Evolutionary conservation across 2,888 invertebrate genomes (phyloP).

Genomic region (Eilema caniola): DNA sequence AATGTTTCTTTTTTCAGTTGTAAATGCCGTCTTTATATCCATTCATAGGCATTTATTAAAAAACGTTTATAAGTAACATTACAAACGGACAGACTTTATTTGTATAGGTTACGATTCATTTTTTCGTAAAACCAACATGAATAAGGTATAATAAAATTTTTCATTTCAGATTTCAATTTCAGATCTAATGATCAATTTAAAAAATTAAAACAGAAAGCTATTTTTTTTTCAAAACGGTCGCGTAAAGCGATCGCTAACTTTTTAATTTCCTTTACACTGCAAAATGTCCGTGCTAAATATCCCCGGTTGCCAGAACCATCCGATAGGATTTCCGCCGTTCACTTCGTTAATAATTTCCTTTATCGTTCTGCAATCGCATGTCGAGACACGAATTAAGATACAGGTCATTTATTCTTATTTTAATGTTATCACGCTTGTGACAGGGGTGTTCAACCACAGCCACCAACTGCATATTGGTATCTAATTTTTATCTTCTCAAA

Average conservation of each 20-base stretch:
- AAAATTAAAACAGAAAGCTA: too few species aligned
- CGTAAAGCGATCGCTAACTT: conserved; percentile 36
- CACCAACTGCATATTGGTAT: too few species aligned
- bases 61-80: too few species aligned
- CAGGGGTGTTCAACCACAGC: not conserved
- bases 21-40: too few species aligned
- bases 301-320: conserved; percentile 44
- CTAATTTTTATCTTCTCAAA: not conserved
- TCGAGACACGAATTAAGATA: conserved; percentile 47
- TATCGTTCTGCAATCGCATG: conserved; percentile 40
- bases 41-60: too few species aligned
- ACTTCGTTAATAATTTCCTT: conserved; percentile 52
- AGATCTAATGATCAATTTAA: not conserved
- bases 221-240: conserved; percentile 8
- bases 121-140: too few species aligned
- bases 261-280: conserved; percentile 46
- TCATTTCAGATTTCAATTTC: too few species aligned
- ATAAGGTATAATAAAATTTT: too few species aligned
- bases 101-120: too few species aligned
- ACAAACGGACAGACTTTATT: too few species aligned
- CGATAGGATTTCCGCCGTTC: conserved; percentile 48
- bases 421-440: conserved; percentile 20
- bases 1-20: too few species aligned
- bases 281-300: conserved; percentile 40
- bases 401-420: conserved; percentile 45